A percentile compares a stretch with the other conserved stretches of the same genome.
Conservation (phyloP, 2,888 invertebrate species). For the Phengaris alcon region DNA sequence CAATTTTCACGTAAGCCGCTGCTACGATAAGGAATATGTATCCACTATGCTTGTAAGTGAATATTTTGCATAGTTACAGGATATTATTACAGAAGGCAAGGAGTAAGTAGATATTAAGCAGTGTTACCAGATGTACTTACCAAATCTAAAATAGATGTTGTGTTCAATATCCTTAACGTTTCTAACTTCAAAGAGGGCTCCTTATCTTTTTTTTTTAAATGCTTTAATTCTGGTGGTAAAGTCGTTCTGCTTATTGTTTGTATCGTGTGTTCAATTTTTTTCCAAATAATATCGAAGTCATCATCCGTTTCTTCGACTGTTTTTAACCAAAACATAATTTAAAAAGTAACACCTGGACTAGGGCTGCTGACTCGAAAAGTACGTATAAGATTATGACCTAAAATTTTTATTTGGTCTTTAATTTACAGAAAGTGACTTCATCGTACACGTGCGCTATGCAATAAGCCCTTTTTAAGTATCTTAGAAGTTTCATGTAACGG, state of each 20-base stretch:
- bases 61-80: no score
- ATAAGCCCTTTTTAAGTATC: no score
- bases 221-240: slow-evolving; percentile 60
- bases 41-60: no score
- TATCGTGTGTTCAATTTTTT: slow-evolving; percentile 57
- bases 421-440: background rate
- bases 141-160: slow-evolving; percentile 1
- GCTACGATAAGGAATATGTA: no score
- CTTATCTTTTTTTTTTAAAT: slow-evolving; percentile 53
- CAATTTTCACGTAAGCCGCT: no score
- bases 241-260: slow-evolving; percentile 53
- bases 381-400: no score
- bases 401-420: no score
- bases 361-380: background rate
- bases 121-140: background rate
- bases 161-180: background rate
- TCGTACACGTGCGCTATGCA: background rate
- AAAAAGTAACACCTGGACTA: no score
- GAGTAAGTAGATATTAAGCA: no score
- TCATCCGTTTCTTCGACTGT: slow-evolving; percentile 50
- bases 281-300: slow-evolving; percentile 55
- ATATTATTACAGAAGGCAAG: no score
- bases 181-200: background rate
- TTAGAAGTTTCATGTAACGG: no score
- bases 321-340: slow-evolving; percentile 41